Evolutionary conservation across 2,797 vertebrate genomes (phyloP).

Genomic region (Graptemys geographica): DNA sequence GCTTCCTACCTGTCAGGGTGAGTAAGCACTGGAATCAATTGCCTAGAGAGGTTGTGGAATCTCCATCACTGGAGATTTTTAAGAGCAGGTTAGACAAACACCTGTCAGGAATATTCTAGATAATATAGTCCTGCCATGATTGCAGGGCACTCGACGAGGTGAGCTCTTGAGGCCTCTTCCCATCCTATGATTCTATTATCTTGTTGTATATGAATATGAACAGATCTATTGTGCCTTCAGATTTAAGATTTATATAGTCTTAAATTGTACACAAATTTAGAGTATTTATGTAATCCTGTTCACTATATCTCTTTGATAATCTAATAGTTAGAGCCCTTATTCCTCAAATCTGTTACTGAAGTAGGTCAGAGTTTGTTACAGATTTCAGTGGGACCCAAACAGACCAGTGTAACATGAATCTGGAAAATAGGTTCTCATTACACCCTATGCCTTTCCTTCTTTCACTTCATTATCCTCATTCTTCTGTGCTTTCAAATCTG

Average conservation of each 20-base stretch:
- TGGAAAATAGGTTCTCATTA: neutral
- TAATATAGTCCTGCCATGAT: no score
- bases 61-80: no score
- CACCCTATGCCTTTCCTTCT: neutral
- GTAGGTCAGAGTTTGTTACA: neutral
- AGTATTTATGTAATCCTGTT: neutral
- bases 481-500: neutral
- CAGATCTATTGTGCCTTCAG: neutral
- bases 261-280: neutral
- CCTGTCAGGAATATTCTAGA: no score
- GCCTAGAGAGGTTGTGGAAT: no score
- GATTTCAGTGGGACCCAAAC: neutral
- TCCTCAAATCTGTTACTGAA: neutral
- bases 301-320: neutral
- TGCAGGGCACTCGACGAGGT: no score
- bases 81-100: no score
- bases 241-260: neutral
- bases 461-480: neutral
- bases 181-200: no score
- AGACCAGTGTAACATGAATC: neutral
- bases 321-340: neutral
- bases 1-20: no score
- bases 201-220: neutral
- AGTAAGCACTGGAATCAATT: no score
- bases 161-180: no score